Percentiles rank a stretch among this genome's conserved stretches.
phyloP scores from a whole-genome alignment of 2,888 invertebrate genomes.

The Melangyna quadrimaculata region DNA sequence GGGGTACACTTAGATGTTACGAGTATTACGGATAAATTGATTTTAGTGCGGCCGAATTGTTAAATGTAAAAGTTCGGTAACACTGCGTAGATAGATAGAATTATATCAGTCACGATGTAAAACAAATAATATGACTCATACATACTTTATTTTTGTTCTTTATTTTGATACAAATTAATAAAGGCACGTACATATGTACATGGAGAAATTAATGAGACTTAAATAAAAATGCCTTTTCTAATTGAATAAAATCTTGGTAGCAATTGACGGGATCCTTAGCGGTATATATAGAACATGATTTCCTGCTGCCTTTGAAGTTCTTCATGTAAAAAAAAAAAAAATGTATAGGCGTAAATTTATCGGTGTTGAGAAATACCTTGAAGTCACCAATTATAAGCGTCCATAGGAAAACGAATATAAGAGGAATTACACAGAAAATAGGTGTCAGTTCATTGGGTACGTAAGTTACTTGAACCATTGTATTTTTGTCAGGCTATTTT shows the following conservation, averaged over 20 bases:
- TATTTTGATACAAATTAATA: background rate
- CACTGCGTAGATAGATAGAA: too few relatives aligned
- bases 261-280: constrained; percentile 79
- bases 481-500: background rate
- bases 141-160: background rate
- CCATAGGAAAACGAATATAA: constrained; percentile 78
- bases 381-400: constrained; percentile 76
- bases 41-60: too few relatives aligned
- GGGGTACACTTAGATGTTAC: too few relatives aligned
- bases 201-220: background rate
- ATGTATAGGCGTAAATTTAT: background rate
- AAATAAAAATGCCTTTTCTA: background rate
- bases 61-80: too few relatives aligned
- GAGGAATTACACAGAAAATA: constrained; percentile 76
- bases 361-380: constrained; percentile 74
- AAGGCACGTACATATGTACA: too few relatives aligned
- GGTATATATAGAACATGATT: constrained; percentile 73
- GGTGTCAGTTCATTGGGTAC: constrained; percentile 73
- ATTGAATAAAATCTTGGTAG: constrained; percentile 75
- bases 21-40: too few relatives aligned
- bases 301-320: constrained; percentile 77
- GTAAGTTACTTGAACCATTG: constrained; percentile 42
- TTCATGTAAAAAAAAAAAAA: constrained; percentile 52
- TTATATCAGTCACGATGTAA: too few relatives aligned
- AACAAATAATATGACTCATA: too few relatives aligned